Percentiles rank a stretch among this genome's conserved stretches.
phyloP scores from a whole-genome alignment of 2,113 vertebrate species.

The Eretmochelys imbricata region DNA sequence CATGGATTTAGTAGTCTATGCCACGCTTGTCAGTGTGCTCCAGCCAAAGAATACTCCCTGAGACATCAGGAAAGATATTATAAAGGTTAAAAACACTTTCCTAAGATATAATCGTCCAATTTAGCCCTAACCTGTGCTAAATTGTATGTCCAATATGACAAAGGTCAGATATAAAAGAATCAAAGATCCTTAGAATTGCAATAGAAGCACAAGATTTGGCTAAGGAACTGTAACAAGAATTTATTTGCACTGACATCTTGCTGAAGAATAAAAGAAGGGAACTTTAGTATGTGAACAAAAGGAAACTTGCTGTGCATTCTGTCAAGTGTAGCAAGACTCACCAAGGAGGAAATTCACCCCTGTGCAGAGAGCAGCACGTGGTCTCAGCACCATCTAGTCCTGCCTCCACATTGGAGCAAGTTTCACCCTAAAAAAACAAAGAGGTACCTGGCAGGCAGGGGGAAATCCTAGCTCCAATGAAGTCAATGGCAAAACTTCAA shows the following conservation, averaged over 20 bases:
- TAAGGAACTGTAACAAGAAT: not conserved
- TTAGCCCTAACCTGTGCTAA: rapidly evolving
- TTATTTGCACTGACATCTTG: rapidly evolving
- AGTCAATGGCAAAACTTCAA: rapidly evolving
- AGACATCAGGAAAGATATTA: rapidly evolving
- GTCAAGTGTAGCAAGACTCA: not conserved
- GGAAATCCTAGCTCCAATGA: not conserved
- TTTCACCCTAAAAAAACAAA: not conserved
- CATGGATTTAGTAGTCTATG: rapidly evolving
- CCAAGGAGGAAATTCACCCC: not conserved
- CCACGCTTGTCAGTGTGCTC: not conserved
- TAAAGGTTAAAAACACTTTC: not conserved
- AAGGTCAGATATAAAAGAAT: not conserved
- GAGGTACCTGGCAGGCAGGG: rapidly evolving
- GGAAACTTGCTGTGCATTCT: not conserved
- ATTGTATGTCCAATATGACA: not conserved
- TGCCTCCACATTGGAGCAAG: not conserved
- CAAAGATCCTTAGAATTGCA: not conserved
- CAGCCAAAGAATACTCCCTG: not conserved
- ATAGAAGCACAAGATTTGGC: not conserved
- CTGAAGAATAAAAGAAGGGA: not conserved
- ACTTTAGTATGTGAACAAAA: not conserved
- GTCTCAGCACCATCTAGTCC: not conserved
- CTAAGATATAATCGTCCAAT: rapidly evolving
- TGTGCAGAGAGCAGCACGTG: not conserved